Base-by-base conservation (phyloP, 2,888 invertebrate species). In the Melieria crassipennis region DNA sequence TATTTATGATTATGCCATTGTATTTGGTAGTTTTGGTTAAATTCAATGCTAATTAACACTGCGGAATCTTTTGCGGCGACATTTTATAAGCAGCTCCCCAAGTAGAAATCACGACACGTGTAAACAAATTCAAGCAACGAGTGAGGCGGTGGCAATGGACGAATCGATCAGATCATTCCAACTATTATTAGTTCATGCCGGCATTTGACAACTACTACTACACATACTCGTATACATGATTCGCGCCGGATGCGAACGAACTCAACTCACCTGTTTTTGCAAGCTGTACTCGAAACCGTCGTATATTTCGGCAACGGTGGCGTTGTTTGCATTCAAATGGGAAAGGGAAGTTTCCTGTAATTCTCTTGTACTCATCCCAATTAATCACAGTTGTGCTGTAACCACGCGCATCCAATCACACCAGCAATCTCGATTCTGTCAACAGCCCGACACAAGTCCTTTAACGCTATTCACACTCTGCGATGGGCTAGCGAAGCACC, bases 361-460 rank as follows among this genome's bases (percentile, higher is more conserved):
- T 80, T 85, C 80, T 79, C 83, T 81, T 80, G 82, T 80, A 83
- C 83, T 85, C 84, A 85, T 85, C 81, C 83, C 84, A 83, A 75
- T 78, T 74, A 77, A 69, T 75, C 30, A 76, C 74, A 76, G 71
- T 75, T 72, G 13, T 46, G 30, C 7, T 4, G 9, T 62, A 7
- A 45, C 16, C 7, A 16, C 5, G 7, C 30, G 30, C 30, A 30
- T 30, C 30, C 30, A 30, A 30, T 30, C 30, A 30, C 30, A 30
- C 30, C 30, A 30, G 30, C 30, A 30, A 30, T 30, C 30, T 3
- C 30, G 30, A 30, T 30, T 30, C 30, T 30, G 3, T 30, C 30
- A 30, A 30, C 30, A 30, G 30, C 30, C 30, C 30, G 30, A 30
- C 30, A 30, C 30, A 30, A 30, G 30, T 30, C 2, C 30, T 30